A percentile compares a stretch with the other conserved stretches of the same genome.
Evolutionary conservation across 2,888 invertebrate genomes (phyloP).

Genomic region (Athalia cordata): DNA sequence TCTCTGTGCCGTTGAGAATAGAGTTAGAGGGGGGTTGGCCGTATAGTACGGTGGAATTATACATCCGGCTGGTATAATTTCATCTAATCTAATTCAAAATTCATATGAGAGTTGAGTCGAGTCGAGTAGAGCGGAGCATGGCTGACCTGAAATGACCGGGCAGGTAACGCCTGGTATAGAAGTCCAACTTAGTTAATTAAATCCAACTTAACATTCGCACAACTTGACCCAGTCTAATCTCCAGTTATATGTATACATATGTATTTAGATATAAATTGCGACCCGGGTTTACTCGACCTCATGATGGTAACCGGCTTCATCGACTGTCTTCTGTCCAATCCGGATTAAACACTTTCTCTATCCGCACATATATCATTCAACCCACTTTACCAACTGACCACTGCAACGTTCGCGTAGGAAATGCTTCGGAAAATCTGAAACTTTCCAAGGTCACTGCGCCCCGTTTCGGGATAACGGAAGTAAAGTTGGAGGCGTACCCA

Average conservation of each 20-base stretch:
- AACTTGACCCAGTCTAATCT: constrained; percentile 27
- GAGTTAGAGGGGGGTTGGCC: too few species aligned
- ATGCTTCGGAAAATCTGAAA: too few species aligned
- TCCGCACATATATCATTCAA: neutral
- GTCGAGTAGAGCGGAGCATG: too few species aligned
- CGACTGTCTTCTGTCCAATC: constrained; percentile 10
- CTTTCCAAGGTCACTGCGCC: too few species aligned
- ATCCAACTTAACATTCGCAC: constrained; percentile 34
- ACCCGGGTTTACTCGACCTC: neutral
- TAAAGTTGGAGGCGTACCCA: too few species aligned
- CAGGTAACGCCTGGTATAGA: constrained; percentile 1
- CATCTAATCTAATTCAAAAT: constrained; percentile 32
- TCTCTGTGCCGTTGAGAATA: too few species aligned
- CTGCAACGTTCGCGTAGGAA: too few species aligned
- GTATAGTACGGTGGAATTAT: neutral
- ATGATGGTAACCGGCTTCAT: neutral
- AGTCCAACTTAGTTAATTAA: constrained; percentile 18
- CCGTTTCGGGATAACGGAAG: too few species aligned
- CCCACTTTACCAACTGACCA: neutral
- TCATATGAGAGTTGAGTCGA: neutral
- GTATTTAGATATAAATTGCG: neutral
- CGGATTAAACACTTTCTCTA: constrained; percentile 8
- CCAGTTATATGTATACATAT: neutral
- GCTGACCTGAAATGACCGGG: neutral
- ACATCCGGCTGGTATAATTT: constrained; percentile 15